phyloP scores from a whole-genome alignment of 2,888 invertebrate genomes.

The Drosophila fungiperda region DNA sequence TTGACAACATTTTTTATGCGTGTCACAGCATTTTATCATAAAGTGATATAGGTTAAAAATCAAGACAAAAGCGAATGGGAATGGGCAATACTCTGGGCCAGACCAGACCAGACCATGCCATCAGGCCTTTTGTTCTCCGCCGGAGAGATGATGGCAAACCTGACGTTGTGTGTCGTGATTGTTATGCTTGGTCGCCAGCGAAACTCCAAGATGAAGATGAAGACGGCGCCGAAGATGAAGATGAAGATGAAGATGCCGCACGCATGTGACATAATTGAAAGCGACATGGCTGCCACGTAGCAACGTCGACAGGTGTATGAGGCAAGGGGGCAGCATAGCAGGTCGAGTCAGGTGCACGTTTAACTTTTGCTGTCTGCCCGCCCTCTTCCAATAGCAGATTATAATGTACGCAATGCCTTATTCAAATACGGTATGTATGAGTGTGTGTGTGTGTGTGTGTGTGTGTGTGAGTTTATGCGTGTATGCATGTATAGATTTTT shows the following conservation, averaged over 20 bases:
- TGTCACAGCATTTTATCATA: slow-evolving; percentile 69
- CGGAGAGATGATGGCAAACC: slow-evolving; percentile 53
- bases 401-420: slow-evolving; percentile 77
- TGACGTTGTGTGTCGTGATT: slow-evolving; percentile 59
- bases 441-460: neutral
- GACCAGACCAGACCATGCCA: neutral
- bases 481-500: slow-evolving; percentile 20
- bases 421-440: slow-evolving; percentile 57
- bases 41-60: slow-evolving; percentile 74
- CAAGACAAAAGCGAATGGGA: slow-evolving; percentile 23
- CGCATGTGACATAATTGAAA: slow-evolving; percentile 77
- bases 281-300: slow-evolving; percentile 68
- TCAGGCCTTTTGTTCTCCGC: slow-evolving; percentile 35
- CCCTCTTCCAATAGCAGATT: slow-evolving; percentile 66
- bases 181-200: slow-evolving; percentile 46
- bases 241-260: slow-evolving; percentile 58
- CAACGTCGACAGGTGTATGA: slow-evolving; percentile 23
- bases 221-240: slow-evolving; percentile 5
- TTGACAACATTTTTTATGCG: slow-evolving; percentile 59
- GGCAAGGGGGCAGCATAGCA: neutral
- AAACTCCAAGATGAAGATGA: slow-evolving; percentile 17
- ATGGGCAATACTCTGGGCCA: slow-evolving; percentile 2
- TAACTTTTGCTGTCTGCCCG: slow-evolving; percentile 50
- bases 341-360: slow-evolving; percentile 51
- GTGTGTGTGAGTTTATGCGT: slow-evolving; percentile 6